Base-by-base conservation (phyloP, 2,888 invertebrate species). In the Callimorpha dominula region DNA sequence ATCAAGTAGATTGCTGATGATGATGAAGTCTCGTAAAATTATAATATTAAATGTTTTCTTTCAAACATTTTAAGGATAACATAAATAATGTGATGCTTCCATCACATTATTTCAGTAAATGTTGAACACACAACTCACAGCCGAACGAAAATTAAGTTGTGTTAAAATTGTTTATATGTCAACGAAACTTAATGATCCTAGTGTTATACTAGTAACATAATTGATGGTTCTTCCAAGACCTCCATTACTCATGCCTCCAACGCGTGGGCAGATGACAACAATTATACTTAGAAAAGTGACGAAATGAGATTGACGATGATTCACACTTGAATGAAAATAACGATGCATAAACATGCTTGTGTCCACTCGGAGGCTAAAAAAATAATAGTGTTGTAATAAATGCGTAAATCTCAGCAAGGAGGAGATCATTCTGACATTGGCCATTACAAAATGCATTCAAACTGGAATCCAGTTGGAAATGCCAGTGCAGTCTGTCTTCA, bases 391-490 rank as follows among this genome's bases (percentile, higher is more conserved):
- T 83, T 87, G 77, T 81, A 78, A 84, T 77, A 73, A 72, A 68
- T 80, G 76, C 77, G 83, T 83, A 85, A 78, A 85, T 85, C 72
- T 75, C 78, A 81, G 78, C 73, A 82, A 77, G 76, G 78, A 31
- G 85, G 73, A 78, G 72, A 78, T 78, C n/a, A n/a, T n/a, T n/a
- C 78, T 81, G 81, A 81, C 81, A 84, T 82, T 79, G 74, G 80
- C 72, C 81, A 82, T 90, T 90, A 86, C 86, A 80, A 88, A 91
- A 90, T 84, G 68, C 71, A 82, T 86, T 85, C 83, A 86, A 89
- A 87, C 89, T 86, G 84, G 83, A 85, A 90, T 88, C 89, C 87
- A 84, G 90, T 90, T 89, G 86, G 74, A 90, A 92, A 92, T 91
- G 89, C 87, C 91, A 90, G 81, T 83, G 74, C 64, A 74, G 65